These are phyloP conservation scores for Agrotis ipsilon DNA, from an alignment of 2,888 invertebrate species.

Conservation along the genomic window DNA sequence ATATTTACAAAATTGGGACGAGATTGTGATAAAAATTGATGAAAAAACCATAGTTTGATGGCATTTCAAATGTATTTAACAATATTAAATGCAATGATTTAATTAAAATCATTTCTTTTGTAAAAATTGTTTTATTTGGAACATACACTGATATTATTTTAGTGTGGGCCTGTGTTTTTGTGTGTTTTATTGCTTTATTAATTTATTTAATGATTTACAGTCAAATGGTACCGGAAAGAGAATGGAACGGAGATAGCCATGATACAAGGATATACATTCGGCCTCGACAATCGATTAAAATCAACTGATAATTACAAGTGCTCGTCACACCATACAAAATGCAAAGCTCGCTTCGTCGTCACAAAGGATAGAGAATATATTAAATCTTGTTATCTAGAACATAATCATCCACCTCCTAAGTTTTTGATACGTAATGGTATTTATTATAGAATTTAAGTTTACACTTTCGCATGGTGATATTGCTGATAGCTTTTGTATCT, in stretches of 20 bases:
- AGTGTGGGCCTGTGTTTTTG: neutral
- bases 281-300: constrained; percentile 34
- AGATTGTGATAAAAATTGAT: no score
- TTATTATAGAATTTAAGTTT: constrained; percentile 22
- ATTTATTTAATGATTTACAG: constrained; percentile 18
- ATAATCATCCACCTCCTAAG: constrained; percentile 28
- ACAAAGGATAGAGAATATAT: constrained; percentile 20
- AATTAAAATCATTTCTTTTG: no score
- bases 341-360: constrained; percentile 33
- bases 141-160: neutral
- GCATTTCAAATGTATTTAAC: no score
- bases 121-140: no score
- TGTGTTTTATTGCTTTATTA: neutral
- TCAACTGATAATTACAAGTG: constrained; percentile 28
- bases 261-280: constrained; percentile 71
- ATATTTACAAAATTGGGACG: no score
- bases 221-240: constrained; percentile 51
- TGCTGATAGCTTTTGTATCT: no score
- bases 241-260: constrained; percentile 68
- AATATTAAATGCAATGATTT: no score
- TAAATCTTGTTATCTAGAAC: constrained; percentile 26
- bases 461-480: no score
- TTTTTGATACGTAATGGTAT: constrained; percentile 22
- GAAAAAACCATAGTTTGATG: no score
- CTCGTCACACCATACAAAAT: constrained; percentile 4